Conservation (phyloP, 53 echinoderm and acorn worm species). For the Glandiceps talaboti region DNA sequence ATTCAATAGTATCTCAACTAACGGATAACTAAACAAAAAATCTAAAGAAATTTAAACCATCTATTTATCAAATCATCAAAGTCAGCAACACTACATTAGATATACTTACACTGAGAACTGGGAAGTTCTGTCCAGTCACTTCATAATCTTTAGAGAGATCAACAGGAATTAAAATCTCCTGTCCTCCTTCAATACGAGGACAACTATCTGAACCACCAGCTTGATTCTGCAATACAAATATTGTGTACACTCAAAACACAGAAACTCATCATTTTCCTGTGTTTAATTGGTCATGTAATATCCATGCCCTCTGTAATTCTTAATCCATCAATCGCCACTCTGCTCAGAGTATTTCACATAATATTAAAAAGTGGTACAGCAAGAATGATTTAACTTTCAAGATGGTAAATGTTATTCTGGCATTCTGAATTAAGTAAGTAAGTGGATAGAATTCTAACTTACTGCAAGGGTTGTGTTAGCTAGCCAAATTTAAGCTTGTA, state of each 20-base stretch:
- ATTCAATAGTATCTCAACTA: too few relatives aligned
- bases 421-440: too few relatives aligned
- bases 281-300: background rate
- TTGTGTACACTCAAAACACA: background rate
- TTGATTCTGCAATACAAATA: background rate
- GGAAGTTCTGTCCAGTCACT: slow-evolving; percentile 42
- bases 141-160: slow-evolving; percentile 23
- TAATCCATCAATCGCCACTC: too few relatives aligned
- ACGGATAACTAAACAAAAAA: too few relatives aligned
- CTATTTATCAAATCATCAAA: background rate
- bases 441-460: too few relatives aligned
- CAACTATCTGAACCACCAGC: background rate
- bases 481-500: background rate
- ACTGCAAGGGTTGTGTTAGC: too few relatives aligned
- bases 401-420: too few relatives aligned
- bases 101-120: slow-evolving; percentile 31
- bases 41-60: too few relatives aligned
- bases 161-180: slow-evolving; percentile 63
- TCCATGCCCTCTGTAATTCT: too few relatives aligned
- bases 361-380: background rate
- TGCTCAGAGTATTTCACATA: background rate
- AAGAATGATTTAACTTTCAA: too few relatives aligned
- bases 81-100: background rate
- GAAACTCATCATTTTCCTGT: background rate
- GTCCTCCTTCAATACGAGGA: slow-evolving; percentile 10